A percentile compares a stretch with the other conserved stretches of the same genome.
These are phyloP conservation scores for Synergus umbraculus DNA, from an alignment of 2,888 invertebrate genomes.

Conservation along the genomic window DNA sequence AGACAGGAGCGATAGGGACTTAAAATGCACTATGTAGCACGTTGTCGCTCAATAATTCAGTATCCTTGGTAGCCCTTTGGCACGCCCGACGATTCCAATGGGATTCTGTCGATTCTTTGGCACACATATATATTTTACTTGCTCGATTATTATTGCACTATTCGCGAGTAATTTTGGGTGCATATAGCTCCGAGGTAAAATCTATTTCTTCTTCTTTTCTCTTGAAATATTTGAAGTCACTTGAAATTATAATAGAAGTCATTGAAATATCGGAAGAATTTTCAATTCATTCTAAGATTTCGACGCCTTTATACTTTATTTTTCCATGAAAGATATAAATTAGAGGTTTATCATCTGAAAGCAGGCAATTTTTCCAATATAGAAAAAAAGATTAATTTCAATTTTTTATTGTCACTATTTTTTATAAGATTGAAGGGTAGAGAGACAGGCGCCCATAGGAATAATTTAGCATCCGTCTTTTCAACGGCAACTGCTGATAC, in stretches of 20 bases:
- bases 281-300: not conserved
- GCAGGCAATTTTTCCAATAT: not conserved
- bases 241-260: too few species aligned
- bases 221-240: too few species aligned
- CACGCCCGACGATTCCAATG: slow-evolving; percentile 31
- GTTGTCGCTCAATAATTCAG: slow-evolving; percentile 40
- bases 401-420: not conserved
- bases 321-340: too few species aligned
- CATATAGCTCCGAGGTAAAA: slow-evolving; percentile 1
- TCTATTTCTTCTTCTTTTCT: not conserved
- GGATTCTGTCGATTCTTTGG: slow-evolving; percentile 14
- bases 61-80: slow-evolving; percentile 22
- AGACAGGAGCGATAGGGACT: slow-evolving; percentile 20
- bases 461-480: slow-evolving; percentile 46
- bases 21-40: slow-evolving; percentile 33
- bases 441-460: slow-evolving; percentile 7
- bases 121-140: not conserved
- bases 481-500: slow-evolving; percentile 59
- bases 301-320: not conserved
- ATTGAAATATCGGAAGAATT: too few species aligned
- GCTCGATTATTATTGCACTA: slow-evolving; percentile 35
- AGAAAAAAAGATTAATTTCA: not conserved
- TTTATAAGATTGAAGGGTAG: slow-evolving; percentile 4
- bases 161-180: not conserved
- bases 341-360: not conserved